Evolutionary conservation across 23 tunicate species (phyloP).

Genomic region (Styela plicata): DNA sequence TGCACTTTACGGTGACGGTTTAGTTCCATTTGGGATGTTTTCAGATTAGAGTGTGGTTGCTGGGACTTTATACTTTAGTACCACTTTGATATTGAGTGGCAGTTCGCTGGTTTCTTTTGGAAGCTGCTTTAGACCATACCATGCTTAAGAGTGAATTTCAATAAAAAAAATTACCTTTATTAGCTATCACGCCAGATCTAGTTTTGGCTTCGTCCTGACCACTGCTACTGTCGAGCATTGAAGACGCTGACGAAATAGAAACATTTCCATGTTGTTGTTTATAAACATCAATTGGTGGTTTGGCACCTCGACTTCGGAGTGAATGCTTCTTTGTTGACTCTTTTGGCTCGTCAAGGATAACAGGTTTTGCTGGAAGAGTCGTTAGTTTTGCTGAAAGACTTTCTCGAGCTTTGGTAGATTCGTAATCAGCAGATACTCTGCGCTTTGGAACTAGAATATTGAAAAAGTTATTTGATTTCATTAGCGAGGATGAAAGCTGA

Average conservation of each 20-base stretch:
- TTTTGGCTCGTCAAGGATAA: neutral
- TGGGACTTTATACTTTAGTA: too few relatives aligned
- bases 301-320: constrained; percentile 48
- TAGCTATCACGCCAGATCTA: too few relatives aligned
- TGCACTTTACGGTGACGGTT: too few relatives aligned
- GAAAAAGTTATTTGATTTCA: too few relatives aligned
- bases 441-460: constrained; percentile 25
- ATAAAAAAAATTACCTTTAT: too few relatives aligned
- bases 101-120: too few relatives aligned
- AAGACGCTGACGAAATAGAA: neutral
- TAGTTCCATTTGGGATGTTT: too few relatives aligned
- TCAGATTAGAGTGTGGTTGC: too few relatives aligned
- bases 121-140: too few relatives aligned
- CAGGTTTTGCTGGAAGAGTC: too few relatives aligned
- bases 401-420: neutral
- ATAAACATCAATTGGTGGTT: constrained; percentile 62
- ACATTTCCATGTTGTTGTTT: constrained; percentile 17
- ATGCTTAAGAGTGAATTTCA: too few relatives aligned
- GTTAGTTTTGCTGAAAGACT: neutral
- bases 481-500: neutral
- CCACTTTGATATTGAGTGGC: too few relatives aligned
- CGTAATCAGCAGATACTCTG: constrained; percentile 52
- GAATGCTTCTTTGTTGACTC: neutral
- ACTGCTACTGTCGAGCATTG: constrained; percentile 5
- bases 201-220: neutral